Conservation (phyloP, 2,113 vertebrate species). For the Psilopsiagon aurifrons region DNA sequence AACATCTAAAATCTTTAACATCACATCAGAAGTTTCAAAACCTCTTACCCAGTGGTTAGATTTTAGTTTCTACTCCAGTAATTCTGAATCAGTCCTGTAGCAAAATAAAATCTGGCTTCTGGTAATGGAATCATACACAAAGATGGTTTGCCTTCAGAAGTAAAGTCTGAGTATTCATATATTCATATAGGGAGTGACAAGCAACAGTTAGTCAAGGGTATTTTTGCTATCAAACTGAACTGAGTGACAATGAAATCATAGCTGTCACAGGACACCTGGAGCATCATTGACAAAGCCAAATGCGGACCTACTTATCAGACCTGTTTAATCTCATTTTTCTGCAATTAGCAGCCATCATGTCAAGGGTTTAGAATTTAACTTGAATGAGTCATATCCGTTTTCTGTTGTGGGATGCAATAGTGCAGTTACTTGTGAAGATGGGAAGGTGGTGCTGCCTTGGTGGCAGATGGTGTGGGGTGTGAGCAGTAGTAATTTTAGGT, state of each 20-base stretch:
- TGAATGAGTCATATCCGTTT: conserved; percentile 67
- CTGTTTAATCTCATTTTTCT: conserved; percentile 57
- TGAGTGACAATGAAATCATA: background rate
- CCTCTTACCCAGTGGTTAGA: background rate
- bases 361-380: conserved; percentile 48
- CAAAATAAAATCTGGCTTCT: background rate
- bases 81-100: background rate
- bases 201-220: background rate
- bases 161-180: background rate
- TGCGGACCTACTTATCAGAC: conserved; percentile 2
- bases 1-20: background rate
- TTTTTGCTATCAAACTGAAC: background rate
- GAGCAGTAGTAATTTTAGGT: background rate
- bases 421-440: background rate
- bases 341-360: conserved; percentile 48
- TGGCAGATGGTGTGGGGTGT: background rate
- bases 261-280: background rate
- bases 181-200: background rate
- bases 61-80: background rate
- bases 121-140: background rate
- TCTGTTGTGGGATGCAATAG: conserved; percentile 8
- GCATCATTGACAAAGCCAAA: background rate
- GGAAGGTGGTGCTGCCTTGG: background rate
- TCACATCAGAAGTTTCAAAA: background rate
- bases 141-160: background rate